phyloP scores from a whole-genome alignment of 2,113 vertebrate species.

The Indri indri region DNA sequence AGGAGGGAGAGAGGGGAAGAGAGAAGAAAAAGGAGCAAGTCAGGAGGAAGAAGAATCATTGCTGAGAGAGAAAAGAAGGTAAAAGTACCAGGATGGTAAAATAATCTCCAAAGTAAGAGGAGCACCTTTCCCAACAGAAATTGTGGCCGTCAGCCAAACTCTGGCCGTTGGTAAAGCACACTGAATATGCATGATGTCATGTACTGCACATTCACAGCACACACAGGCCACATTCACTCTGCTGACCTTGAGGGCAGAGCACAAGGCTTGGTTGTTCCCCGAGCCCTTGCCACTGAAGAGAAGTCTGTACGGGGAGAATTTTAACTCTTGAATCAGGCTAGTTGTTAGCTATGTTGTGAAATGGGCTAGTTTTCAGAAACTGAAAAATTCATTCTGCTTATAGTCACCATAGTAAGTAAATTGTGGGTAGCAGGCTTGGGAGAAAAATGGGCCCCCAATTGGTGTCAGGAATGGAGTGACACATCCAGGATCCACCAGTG shows the following conservation, averaged over 20 bases:
- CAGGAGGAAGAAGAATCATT: not conserved
- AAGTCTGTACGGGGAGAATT: constrained; percentile 6
- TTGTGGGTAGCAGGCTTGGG: not conserved
- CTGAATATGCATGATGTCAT: constrained; percentile 63
- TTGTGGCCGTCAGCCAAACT: not conserved
- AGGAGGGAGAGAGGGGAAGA: not conserved
- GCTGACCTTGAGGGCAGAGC: constrained; percentile 62
- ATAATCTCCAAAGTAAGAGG: not conserved
- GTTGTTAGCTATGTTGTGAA: constrained; percentile 28
- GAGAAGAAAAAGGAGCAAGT: not conserved
- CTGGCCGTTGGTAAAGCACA: not conserved
- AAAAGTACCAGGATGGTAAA: not conserved
- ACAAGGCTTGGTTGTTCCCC: constrained; percentile 67
- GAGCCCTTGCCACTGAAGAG: not conserved
- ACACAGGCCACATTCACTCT: constrained; percentile 71
- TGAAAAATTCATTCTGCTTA: not conserved
- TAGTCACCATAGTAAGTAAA: not conserved
- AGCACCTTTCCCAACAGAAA: not conserved
- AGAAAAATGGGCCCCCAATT: not conserved
- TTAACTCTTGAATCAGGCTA: constrained; percentile 42
- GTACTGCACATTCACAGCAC: constrained; percentile 37
- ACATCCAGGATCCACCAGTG: not conserved
- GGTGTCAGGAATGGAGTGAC: not conserved
- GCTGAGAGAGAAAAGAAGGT: not conserved
- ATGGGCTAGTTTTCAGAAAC: constrained; percentile 18